These are phyloP conservation scores for Prunella himalayana DNA, from an alignment of 2,113 vertebrate genomes.

Conservation along the genomic window DNA sequence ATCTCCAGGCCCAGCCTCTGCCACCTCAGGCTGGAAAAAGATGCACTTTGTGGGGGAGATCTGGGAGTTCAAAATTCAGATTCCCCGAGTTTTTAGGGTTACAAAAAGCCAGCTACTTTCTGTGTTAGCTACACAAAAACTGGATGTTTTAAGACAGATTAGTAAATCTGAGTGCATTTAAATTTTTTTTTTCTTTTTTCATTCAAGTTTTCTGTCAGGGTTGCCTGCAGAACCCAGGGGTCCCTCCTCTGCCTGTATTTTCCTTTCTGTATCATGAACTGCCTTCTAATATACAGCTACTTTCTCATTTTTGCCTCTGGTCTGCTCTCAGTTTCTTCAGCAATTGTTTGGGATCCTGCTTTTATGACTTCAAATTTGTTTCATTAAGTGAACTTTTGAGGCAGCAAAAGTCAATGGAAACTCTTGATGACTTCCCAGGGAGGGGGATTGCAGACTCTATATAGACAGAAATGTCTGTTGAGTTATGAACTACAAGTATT, in stretches of 20 bases:
- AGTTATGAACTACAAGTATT: background rate
- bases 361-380: background rate
- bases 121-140: fast-evolving
- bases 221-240: background rate
- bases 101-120: background rate
- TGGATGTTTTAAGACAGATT: background rate
- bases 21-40: background rate
- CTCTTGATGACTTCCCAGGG: background rate
- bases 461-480: background rate
- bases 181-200: background rate
- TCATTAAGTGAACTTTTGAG: background rate
- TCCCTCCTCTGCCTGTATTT: background rate
- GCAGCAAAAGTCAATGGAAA: background rate
- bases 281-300: background rate
- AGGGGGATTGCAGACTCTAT: background rate
- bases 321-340: background rate
- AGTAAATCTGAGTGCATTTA: background rate
- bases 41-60: background rate
- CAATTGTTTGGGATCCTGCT: background rate
- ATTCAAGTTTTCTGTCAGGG: background rate
- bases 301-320: background rate
- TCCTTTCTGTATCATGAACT: background rate
- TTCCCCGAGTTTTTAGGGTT: background rate
- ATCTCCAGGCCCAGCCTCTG: background rate
- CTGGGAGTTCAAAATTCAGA: background rate